Percentiles rank a stretch among this genome's conserved stretches.
These are phyloP conservation scores for Aegotheles bennettii DNA, from an alignment of 2,113 vertebrate genomes.

Conservation along the genomic window DNA sequence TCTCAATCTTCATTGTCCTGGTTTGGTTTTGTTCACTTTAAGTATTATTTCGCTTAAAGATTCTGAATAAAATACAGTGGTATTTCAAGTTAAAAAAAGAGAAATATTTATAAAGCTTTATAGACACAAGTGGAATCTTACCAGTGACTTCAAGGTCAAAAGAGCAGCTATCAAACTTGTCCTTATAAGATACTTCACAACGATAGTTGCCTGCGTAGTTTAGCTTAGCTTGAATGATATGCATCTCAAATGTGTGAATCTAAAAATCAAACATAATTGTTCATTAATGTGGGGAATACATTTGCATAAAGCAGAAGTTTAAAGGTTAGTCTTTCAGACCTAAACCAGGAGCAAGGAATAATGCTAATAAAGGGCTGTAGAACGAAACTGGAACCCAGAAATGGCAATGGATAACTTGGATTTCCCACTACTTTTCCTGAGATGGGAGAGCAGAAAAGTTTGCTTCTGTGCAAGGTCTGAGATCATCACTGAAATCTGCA, in stretches of 20 bases:
- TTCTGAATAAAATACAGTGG: neutral
- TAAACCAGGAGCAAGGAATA: neutral
- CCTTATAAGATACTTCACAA: constrained; percentile 93
- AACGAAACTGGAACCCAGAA: neutral
- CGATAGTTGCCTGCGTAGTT: constrained; percentile 96
- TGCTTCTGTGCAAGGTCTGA: neutral
- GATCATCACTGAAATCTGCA: neutral
- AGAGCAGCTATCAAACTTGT: constrained; percentile 96
- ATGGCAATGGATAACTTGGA: rapidly evolving
- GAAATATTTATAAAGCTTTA: neutral
- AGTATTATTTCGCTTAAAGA: neutral
- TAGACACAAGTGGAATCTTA: constrained; percentile 58
- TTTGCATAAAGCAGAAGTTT: neutral
- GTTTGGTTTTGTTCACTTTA: neutral
- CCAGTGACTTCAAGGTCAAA: constrained; percentile 96
- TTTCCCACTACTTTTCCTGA: neutral
- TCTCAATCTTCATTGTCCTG: neutral
- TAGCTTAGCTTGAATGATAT: constrained; percentile 97
- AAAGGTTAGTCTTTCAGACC: neutral
- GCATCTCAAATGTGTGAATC: constrained; percentile 98
- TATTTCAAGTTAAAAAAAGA: neutral
- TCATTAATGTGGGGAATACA: neutral
- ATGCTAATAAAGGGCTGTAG: neutral
- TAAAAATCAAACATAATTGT: constrained; percentile 47
- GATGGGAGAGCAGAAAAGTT: neutral